A percentile compares a stretch with the other conserved stretches of the same genome.
phyloP scores from a whole-genome alignment of 92 coral and sea anemone genomes.

The Phenganax marumi region DNA sequence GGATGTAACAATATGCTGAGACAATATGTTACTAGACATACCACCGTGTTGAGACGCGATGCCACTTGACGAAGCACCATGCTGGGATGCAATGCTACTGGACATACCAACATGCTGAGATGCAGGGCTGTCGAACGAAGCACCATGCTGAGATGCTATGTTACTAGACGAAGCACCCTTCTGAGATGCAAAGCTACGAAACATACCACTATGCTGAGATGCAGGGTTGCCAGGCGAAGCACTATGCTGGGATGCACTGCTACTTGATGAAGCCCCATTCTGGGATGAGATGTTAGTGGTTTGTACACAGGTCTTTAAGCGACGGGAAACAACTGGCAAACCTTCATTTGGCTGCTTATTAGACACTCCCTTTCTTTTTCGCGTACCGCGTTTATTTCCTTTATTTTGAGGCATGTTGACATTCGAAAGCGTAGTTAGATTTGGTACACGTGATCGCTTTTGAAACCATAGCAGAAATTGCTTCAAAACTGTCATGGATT shows the following conservation, averaged over 20 bases:
- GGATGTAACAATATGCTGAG: too few species aligned
- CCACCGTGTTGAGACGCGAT: not conserved
- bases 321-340: not conserved
- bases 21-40: too few species aligned
- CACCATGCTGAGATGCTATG: not conserved
- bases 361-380: constrained; percentile 47
- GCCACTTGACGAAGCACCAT: too few species aligned
- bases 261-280: not conserved
- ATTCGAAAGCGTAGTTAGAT: not conserved
- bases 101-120: too few species aligned
- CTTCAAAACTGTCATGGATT: not conserved
- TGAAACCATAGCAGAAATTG: constrained; percentile 1
- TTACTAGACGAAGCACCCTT: too few species aligned
- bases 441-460: not conserved
- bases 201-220: too few species aligned
- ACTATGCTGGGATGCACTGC: too few species aligned
- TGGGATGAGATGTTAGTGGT: not conserved
- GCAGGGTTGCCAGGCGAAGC: too few species aligned
- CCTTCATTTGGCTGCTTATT: constrained; percentile 40
- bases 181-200: too few species aligned
- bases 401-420: not conserved
- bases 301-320: not conserved
- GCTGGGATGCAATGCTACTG: too few species aligned
- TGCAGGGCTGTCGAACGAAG: too few species aligned
- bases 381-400: constrained; percentile 31